Evolutionary conservation across 2,888 invertebrate genomes (phyloP), one percentile per base, ranked within the genome.

Genomic region (Drosophila neotestacea): DNA sequence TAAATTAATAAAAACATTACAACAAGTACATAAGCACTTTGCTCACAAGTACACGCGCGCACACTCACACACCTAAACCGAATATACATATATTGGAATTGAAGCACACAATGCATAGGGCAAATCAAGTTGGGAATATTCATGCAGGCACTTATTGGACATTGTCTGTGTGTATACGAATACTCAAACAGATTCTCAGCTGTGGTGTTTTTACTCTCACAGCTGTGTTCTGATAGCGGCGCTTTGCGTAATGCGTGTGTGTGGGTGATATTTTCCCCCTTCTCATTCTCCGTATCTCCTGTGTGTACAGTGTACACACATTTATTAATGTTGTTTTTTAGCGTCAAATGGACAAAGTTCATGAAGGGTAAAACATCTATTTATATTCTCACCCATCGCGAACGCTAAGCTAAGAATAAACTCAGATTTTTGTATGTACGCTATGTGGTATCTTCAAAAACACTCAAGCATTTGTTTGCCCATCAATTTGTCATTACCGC

Each of bases 161-260:
- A 6, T 36, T 69, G 7, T 28, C 34, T 34, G 11, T 52, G 41
- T 36, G 50, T 51, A 42, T 60, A n/a, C 30, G 30, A 30, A 42
- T 46, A 48, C 54, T 32, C 50, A n/a, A 27, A 28, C 28, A 55
- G 48, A 65, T 16, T 39, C 34, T 54, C 77, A 72, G 71, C 81
- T 80, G 77, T 61, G 27, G 65, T 65, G 42, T 70, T 73, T 36
- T 44, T 46, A 44, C 41, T 10, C 32, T 62, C 44, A 30, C 79
- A 69, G 74, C 79, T 79, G 69, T 68, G 30, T 47, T 70, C 52
- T 66, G 79, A 88, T 82, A 82, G 79, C 82, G 80, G 88, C 64
- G 58, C 44, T 71, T 50, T 50, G 48, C 36, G 79, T 69, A 75
- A 22, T 48, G 48, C 38, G 22, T 32, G 16, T 41, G 54, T 38